Conservation (phyloP, 2,113 vertebrate species). For the Nesogale talazaci region DNA sequence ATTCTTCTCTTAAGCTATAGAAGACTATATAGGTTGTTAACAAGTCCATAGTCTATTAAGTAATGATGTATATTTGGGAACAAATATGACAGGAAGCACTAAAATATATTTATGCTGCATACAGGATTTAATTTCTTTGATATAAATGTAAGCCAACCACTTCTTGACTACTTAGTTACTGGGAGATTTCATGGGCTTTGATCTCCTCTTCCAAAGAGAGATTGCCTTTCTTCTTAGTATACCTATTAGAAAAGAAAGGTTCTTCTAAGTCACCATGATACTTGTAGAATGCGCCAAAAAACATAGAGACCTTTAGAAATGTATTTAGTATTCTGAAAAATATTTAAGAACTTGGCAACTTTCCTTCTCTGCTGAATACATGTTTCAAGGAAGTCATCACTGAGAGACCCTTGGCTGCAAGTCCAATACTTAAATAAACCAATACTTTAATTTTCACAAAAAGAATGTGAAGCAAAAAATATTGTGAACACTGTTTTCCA, state of each 20-base stretch:
- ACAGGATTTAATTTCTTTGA: too few relatives aligned
- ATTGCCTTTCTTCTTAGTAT: not conserved
- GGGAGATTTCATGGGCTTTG: not conserved
- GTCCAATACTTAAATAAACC: not conserved
- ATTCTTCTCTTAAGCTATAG: too few relatives aligned
- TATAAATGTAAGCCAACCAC: too few relatives aligned
- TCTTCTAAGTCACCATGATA: not conserved
- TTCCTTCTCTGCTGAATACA: not conserved
- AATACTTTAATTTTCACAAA: not conserved
- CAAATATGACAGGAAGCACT: too few relatives aligned
- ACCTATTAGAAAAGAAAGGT: not conserved
- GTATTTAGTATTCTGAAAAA: not conserved
- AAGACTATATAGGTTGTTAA: too few relatives aligned
- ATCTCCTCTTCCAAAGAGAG: not conserved
- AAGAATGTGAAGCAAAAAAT: not conserved
- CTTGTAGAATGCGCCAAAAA: not conserved
- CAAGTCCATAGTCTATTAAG: too few relatives aligned
- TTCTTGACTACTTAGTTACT: not conserved
- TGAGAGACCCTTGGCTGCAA: not conserved
- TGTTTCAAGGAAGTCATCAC: not conserved
- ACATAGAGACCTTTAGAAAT: not conserved
- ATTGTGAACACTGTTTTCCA: not conserved
- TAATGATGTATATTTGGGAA: too few relatives aligned
- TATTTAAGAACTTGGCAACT: not conserved
- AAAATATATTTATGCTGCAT: too few relatives aligned